Base-by-base conservation (phyloP, 2,888 invertebrate genomes). In the Thyatira batis region DNA sequence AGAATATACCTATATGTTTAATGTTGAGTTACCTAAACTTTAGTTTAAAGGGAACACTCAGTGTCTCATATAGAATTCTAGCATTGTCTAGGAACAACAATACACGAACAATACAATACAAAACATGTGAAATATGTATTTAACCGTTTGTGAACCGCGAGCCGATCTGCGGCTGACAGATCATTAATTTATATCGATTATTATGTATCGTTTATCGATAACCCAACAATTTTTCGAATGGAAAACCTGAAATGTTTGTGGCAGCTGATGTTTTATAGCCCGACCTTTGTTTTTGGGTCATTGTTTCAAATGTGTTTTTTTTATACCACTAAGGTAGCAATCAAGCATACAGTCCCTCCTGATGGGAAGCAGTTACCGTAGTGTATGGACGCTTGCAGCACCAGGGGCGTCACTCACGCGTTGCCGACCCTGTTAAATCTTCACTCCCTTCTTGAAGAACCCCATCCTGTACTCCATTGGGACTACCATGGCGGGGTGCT, bases 131-230 rank as follows among this genome's bases (percentile, higher is more conserved):
- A 48, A 48, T 48, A 48, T 48, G 20, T 48, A 28, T 48, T 48
- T 48, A 48, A 65, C 65, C 60, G 54, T 57, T 69, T 62, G 60
- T 60, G 54, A 54, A 61, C 60, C 59, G 58, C 63, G 65, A 56
- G 11, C 49, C 55, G 51, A 51, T 52, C 78, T 78, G 78, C 49
- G 45, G 53, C 23, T 74, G 77, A 72, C 78, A 78, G 60, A 58
- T 64, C 65, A 73, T 73, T 76, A 75, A 76, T 75, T 71, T 70
- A 63, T 69, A 69, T 67, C 73, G 68, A 73, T 67, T 65, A 62
- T 68, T n/a, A 58, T 69, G 65, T 43, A 50, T 27, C 58, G 55
- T 51, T 55, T 28, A 64, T 64, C 48, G 48, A 63, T 56, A 63
- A 61, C 61, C 58, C 54, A 50, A 52, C 50, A 57, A 55, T 65